A percentile compares a stretch with the other conserved stretches of the same genome.
These are phyloP conservation scores for Polyommatus icarus DNA, from an alignment of 2,888 invertebrate species.

Conservation along the genomic window DNA sequence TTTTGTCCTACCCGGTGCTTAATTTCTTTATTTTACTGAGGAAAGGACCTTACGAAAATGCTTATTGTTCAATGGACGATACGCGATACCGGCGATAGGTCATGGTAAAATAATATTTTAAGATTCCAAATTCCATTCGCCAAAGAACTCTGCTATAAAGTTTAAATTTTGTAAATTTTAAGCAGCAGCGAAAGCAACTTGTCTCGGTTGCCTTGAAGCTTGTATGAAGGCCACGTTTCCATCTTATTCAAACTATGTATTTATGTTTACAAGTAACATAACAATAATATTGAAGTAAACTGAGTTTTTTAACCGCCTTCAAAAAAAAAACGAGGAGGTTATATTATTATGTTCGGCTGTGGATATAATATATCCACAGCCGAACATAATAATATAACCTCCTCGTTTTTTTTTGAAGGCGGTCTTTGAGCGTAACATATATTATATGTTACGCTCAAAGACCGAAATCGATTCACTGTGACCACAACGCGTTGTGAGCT, in stretches of 20 bases:
- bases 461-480: no score
- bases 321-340: no score
- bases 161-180: not conserved
- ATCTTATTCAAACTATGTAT: not conserved
- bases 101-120: not conserved
- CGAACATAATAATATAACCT: no score
- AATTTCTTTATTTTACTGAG: not conserved
- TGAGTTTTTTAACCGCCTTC: no score
- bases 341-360: no score
- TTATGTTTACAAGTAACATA: not conserved
- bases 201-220: constrained; percentile 19
- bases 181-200: constrained; percentile 25
- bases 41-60: not conserved
- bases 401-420: no score
- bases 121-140: not conserved
- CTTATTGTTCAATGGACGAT: not conserved
- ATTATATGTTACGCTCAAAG: no score
- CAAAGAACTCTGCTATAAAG: not conserved
- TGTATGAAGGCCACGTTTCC: constrained; percentile 19
- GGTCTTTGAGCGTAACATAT: no score
- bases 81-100: not conserved
- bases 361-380: no score
- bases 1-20: not conserved
- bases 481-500: no score
- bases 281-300: not conserved